phyloP scores from a whole-genome alignment of 2,797 vertebrate genomes.

The Pangasius mekongensis region DNA sequence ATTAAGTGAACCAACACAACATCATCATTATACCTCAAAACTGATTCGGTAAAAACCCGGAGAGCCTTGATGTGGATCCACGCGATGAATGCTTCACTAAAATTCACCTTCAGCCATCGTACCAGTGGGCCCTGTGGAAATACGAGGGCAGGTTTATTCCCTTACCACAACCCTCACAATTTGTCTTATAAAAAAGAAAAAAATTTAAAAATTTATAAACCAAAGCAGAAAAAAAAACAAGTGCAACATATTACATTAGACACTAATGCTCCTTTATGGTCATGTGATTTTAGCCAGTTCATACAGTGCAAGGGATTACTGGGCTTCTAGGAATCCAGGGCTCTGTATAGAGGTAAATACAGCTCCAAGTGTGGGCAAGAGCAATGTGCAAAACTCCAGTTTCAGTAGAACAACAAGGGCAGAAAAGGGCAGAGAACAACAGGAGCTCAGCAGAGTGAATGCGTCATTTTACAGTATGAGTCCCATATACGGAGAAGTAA shows the following conservation, averaged over 20 bases:
- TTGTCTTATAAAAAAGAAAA: neutral
- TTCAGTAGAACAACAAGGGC: neutral
- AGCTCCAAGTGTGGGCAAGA: neutral
- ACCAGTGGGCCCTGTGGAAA: constrained; percentile 89
- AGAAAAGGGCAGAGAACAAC: neutral
- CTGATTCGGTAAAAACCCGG: constrained; percentile 94
- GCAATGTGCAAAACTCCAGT: neutral
- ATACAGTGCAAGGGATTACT: neutral
- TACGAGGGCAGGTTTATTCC: neutral
- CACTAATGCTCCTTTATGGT: neutral
- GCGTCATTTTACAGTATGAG: neutral
- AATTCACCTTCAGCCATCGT: constrained; percentile 98
- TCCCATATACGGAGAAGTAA: neutral
- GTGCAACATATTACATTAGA: neutral
- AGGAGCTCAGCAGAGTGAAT: neutral
- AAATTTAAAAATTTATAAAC: neutral
- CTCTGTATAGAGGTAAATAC: neutral
- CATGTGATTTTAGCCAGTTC: neutral
- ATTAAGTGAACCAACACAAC: neutral
- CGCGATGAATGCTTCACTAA: constrained; percentile 97
- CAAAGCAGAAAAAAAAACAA: neutral
- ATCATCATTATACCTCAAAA: constrained; percentile 82
- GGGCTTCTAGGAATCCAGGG: neutral
- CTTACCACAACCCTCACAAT: neutral
- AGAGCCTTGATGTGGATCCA: constrained; percentile 98